Conservation (phyloP, 2,888 invertebrate species). For the Pollenia labialis region DNA sequence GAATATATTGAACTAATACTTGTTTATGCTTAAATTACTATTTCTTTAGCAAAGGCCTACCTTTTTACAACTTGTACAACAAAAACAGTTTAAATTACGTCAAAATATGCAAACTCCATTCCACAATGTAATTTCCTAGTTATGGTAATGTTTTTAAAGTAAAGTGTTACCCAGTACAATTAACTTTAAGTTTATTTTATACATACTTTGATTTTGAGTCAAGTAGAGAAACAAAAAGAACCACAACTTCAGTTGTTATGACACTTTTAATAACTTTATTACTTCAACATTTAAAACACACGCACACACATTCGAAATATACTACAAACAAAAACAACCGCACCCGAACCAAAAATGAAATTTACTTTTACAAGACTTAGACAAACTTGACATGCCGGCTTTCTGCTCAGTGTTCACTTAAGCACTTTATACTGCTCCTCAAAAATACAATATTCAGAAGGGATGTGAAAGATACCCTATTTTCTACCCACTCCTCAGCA, state of each 20-base stretch:
- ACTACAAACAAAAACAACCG: conserved; percentile 23
- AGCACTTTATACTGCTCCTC: background rate
- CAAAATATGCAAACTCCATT: background rate
- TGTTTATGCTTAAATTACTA: too few relatives aligned
- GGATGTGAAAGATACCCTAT: background rate
- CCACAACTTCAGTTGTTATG: conserved; percentile 81
- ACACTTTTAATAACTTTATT: conserved; percentile 84
- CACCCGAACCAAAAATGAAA: conserved; percentile 61
- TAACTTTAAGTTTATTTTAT: conserved; percentile 56
- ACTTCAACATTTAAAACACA: conserved; percentile 80
- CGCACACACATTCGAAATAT: conserved; percentile 42
- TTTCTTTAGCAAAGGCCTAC: too few relatives aligned
- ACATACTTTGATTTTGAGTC: conserved; percentile 54
- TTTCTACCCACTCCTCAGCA: background rate
- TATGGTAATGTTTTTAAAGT: conserved; percentile 31
- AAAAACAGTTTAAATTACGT: too few relatives aligned
- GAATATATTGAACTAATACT: too few relatives aligned
- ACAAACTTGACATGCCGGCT: conserved; percentile 55
- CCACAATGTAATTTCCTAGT: background rate
- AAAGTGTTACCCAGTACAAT: conserved; percentile 46
- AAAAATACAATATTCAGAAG: background rate
- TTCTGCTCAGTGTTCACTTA: background rate
- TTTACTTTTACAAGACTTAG: conserved; percentile 62
- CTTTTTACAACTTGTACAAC: too few relatives aligned
- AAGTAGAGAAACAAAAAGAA: conserved; percentile 59